Conservation (phyloP, 2,888 invertebrate species). For the Selenia dentaria region DNA sequence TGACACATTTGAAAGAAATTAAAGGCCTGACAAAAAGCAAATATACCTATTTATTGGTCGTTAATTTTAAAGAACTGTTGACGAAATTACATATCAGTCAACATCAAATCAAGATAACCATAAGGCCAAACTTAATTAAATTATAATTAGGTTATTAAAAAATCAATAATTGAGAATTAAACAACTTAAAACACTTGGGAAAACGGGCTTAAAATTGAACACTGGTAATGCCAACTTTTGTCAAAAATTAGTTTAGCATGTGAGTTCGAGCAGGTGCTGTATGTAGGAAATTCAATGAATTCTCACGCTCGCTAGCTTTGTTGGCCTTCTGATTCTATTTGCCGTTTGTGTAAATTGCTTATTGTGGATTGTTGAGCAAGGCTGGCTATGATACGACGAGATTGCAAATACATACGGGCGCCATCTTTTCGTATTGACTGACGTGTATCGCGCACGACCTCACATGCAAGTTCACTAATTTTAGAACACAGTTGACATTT, state of each 20-base stretch:
- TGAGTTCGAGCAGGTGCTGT: slow-evolving; percentile 28
- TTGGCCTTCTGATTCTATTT: slow-evolving; percentile 59
- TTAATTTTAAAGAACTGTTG: no score
- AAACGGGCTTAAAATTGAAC: no score
- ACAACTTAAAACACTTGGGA: no score
- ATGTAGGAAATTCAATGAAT: slow-evolving; percentile 34
- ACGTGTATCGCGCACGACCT: slow-evolving; percentile 58
- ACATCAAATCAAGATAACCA: no score
- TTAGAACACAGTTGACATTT: slow-evolving; percentile 64
- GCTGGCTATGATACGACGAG: slow-evolving; percentile 64
- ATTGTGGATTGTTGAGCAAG: slow-evolving; percentile 68
- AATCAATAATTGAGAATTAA: no score
- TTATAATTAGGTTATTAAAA: no score
- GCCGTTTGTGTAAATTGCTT: slow-evolving; percentile 55
- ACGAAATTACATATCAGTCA: no score
- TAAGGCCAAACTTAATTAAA: no score
- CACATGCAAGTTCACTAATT: slow-evolving; percentile 68
- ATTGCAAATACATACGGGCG: slow-evolving; percentile 62
- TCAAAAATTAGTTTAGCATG: slow-evolving; percentile 9
- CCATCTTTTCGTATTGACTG: slow-evolving; percentile 68
- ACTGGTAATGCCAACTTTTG: no score
- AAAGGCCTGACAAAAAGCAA: no score
- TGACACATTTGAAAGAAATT: no score
- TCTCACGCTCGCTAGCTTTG: slow-evolving; percentile 57
- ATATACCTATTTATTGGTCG: no score